phyloP scores from a whole-genome alignment of 2,888 invertebrate genomes.

The Calliscelio sp. region DNA sequence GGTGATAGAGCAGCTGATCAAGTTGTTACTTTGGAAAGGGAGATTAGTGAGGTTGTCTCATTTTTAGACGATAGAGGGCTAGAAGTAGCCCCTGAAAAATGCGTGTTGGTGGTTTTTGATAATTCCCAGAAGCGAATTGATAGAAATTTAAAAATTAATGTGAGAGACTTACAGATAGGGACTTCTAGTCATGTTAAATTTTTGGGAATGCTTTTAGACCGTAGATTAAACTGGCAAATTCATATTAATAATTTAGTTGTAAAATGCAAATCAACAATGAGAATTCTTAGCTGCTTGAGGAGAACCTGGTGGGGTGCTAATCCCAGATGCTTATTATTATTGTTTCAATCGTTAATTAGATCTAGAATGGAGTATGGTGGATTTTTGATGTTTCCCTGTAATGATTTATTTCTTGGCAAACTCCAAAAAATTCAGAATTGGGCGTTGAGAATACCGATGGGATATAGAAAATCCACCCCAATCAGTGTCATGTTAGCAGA shows the following conservation, averaged over 20 bases:
- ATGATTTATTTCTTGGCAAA: slow-evolving; percentile 7
- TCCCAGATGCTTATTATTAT: slow-evolving; percentile 1
- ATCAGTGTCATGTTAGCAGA: slow-evolving; percentile 60
- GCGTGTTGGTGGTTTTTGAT: slow-evolving; percentile 15
- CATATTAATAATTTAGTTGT: slow-evolving; percentile 6
- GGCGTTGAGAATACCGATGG: slow-evolving; percentile 50
- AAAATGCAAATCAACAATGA: slow-evolving; percentile 10
- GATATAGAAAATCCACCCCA: slow-evolving; percentile 55
- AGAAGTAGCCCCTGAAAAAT: neutral
- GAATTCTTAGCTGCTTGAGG: slow-evolving; percentile 14
- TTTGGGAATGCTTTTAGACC: slow-evolving; percentile 44
- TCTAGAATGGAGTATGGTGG: slow-evolving; percentile 40
- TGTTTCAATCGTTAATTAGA: slow-evolving; percentile 29
- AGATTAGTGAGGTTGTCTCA: too few relatives aligned
- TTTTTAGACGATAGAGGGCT: slow-evolving; percentile 13
- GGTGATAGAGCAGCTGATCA: too few relatives aligned
- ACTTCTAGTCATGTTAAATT: slow-evolving; percentile 23
- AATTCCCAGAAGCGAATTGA: neutral
- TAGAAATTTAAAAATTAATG: neutral
- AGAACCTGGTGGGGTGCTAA: slow-evolving; percentile 47
- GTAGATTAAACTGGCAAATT: slow-evolving; percentile 16
- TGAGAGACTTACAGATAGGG: neutral
- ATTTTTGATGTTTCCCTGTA: slow-evolving; percentile 19
- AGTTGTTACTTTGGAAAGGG: too few relatives aligned
- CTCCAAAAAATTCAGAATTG: slow-evolving; percentile 19